Base-by-base conservation (phyloP, 2,113 vertebrate species). In the Spilogale gracilis region DNA sequence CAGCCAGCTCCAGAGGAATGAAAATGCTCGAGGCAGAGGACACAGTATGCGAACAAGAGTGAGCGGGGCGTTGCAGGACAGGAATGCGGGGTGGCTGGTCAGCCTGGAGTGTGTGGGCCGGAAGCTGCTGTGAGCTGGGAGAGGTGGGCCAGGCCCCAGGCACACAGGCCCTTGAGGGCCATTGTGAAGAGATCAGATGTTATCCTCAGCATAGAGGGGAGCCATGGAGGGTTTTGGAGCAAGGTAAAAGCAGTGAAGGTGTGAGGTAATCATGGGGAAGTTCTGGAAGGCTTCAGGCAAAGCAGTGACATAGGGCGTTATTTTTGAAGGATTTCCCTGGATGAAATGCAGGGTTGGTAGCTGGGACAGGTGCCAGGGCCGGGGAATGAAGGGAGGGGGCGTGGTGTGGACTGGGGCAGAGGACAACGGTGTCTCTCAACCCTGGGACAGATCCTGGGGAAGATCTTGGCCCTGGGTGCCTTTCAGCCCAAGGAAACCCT, bases 21-120 rank as follows among this genome's bases (percentile, higher is more conserved):
- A 14, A 23, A 1, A 43, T 3, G 21, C n/a, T 13, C 12, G 1
- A 27, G 58, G 60, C 43, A 38, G 25, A 69, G 43, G 52, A 11
- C 2, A 3, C 2, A 8, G 50, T 27, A 1, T 1, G 6, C 30
- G n/a, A 52, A 54, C 13, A 1, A 7, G 10, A 67, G 21, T 23
- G 17, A 8, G 45, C 0, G 14, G 74, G 45, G 60, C 30, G 0
- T 50, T 65, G 1, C 4, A 38, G 56, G 89, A 12, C 32, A 18
- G 82, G 56, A 45, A 65, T 7, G 45, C 9, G 8, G 27, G 52
- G 78, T 20, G n/a, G 30, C 23, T 4, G 18, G 58, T 60, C 52
- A 8, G n/a, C 6, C 11, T 12, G 1, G 5, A 30, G 63, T 1
- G 21, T 21, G 25, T 6, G n/a, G 16, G 5, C 43, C 9, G 17